A percentile compares a stretch with the other conserved stretches of the same genome.
phyloP scores from a whole-genome alignment of 1,140 invertebrate genomes.

The Drosophila ogumai region DNA sequence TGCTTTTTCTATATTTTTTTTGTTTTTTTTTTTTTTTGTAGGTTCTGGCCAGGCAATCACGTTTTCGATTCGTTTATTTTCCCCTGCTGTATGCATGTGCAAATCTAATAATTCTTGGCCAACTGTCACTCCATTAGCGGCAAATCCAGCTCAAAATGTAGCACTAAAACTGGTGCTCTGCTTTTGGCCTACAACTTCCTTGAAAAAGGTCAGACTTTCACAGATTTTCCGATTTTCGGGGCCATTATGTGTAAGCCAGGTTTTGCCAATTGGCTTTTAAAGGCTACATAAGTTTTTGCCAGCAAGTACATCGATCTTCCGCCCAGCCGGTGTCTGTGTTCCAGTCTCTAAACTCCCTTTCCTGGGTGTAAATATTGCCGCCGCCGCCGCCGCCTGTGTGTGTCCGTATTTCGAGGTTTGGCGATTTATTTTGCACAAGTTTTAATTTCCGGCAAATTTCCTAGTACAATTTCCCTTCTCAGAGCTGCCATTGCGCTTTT shows the following conservation, averaged over 20 bases:
- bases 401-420: constrained; percentile 64
- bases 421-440: constrained; percentile 84
- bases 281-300: constrained; percentile 1
- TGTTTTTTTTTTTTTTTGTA: too few species aligned
- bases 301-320: constrained; percentile 60
- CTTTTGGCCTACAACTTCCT: neutral
- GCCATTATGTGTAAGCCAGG: constrained; percentile 18
- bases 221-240: constrained; percentile 11
- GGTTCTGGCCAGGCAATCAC: constrained; percentile 18
- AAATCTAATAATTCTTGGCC: constrained; percentile 83
- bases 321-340: neutral
- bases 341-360: neutral
- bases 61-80: constrained; percentile 12
- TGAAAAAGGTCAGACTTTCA: constrained; percentile 20
- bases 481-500: constrained; percentile 62
- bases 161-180: neutral
- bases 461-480: constrained; percentile 83
- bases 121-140: constrained; percentile 79
- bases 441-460: constrained; percentile 85
- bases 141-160: constrained; percentile 40
- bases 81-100: constrained; percentile 60
- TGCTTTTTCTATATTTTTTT: too few species aligned
- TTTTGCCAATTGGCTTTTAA: constrained; percentile 19
- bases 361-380: neutral
- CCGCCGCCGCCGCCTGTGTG: neutral